Percentiles rank a stretch among this genome's conserved stretches.
Conservation (phyloP, 2,113 vertebrate genomes). For the Pyrgilauda ruficollis region DNA sequence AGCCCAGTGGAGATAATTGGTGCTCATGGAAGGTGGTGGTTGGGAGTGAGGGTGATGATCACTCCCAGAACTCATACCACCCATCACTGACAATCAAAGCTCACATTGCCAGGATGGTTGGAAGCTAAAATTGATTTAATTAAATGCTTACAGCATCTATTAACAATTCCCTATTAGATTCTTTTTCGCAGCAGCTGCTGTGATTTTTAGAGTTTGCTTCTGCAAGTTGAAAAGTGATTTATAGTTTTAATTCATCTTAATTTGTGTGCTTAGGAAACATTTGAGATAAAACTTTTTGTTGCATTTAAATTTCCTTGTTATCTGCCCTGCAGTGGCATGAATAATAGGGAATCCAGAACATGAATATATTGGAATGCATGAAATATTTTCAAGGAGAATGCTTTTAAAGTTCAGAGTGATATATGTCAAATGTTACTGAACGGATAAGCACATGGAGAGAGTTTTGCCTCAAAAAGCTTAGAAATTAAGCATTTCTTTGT, state of each 20-base stretch:
- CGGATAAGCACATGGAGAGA: background rate
- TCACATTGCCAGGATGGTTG: background rate
- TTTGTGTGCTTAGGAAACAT: constrained; percentile 35
- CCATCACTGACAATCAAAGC: background rate
- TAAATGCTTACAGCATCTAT: background rate
- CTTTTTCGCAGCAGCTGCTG: background rate
- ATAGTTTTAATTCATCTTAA: constrained; percentile 59
- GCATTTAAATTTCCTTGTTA: constrained; percentile 67
- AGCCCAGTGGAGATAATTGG: background rate
- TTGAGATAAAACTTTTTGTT: constrained; percentile 17
- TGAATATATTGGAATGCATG: constrained; percentile 6
- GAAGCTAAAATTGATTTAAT: constrained; percentile 2
- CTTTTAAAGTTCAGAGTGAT: constrained; percentile 11
- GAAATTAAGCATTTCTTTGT: background rate
- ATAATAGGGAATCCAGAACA: constrained; percentile 2
- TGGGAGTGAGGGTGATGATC: background rate
- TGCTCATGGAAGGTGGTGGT: background rate
- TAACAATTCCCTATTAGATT: background rate
- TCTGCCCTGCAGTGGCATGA: constrained; percentile 19
- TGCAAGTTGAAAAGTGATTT: constrained; percentile 43
- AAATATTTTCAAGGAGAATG: background rate
- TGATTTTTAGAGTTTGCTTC: background rate
- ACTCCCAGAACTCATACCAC: background rate
- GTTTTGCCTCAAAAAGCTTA: background rate
- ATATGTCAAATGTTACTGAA: background rate